Evolutionary conservation across 2,797 vertebrate species (phyloP).

Genomic region (Sarcoramphus papa): DNA sequence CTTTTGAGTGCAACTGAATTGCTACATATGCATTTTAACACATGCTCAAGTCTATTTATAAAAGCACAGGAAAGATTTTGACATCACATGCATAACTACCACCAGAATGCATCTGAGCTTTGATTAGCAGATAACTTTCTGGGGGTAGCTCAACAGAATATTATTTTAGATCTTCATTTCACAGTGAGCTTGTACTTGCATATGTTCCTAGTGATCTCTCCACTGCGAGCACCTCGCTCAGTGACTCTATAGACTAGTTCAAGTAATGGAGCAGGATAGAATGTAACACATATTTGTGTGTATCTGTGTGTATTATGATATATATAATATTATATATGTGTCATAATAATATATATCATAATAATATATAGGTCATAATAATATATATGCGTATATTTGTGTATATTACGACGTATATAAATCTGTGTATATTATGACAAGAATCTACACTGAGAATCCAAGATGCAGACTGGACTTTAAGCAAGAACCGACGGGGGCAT

Average conservation of each 20-base stretch:
- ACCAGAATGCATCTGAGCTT: neutral
- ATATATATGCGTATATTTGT: neutral
- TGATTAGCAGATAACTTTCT: neutral
- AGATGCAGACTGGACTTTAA: neutral
- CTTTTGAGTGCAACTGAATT: neutral
- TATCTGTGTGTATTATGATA: neutral
- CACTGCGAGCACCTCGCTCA: accelerated
- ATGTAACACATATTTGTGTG: neutral
- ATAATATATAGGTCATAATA: no score
- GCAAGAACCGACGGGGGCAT: neutral
- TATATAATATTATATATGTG: neutral
- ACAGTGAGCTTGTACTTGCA: neutral
- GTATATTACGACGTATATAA: neutral
- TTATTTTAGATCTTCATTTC: neutral
- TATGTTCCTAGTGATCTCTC: neutral
- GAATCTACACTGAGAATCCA: neutral
- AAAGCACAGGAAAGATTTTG: neutral
- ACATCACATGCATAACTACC: neutral
- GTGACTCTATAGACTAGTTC: neutral
- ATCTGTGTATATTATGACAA: neutral
- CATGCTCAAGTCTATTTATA: neutral
- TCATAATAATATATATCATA: no score
- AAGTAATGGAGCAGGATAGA: neutral
- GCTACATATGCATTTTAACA: neutral
- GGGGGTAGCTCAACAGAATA: neutral